Conservation (phyloP, 2,888 invertebrate genomes). For the Apamea monoglypha region DNA sequence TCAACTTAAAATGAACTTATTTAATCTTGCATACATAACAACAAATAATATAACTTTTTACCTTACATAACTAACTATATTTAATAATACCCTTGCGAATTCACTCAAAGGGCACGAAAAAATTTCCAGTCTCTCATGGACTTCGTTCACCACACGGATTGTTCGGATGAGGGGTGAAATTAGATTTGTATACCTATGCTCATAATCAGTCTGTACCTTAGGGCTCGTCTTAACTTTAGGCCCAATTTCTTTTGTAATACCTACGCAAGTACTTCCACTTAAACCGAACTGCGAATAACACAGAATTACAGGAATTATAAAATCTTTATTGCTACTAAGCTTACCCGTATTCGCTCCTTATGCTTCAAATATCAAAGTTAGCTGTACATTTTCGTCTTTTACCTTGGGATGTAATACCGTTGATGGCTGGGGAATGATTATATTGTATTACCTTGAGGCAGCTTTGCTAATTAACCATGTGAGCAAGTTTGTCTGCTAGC, state of each 20-base stretch:
- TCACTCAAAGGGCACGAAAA: no score
- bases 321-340: constrained; percentile 11
- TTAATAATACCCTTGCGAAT: no score
- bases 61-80: no score
- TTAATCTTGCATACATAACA: no score
- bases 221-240: neutral
- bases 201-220: constrained; percentile 12
- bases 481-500: constrained; percentile 35
- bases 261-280: neutral
- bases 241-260: constrained; percentile 27
- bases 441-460: constrained; percentile 52
- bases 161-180: no score
- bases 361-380: constrained; percentile 36
- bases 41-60: no score
- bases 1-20: no score
- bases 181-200: no score
- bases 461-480: constrained; percentile 56
- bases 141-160: no score
- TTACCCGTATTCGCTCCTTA: neutral
- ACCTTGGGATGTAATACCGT: constrained; percentile 34
- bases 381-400: constrained; percentile 29
- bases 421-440: constrained; percentile 48
- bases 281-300: neutral
- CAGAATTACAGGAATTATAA: constrained; percentile 8
- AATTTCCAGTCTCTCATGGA: no score